These are phyloP conservation scores for Argentina silus DNA, from an alignment of 2,797 vertebrate genomes.

Conservation along the genomic window DNA sequence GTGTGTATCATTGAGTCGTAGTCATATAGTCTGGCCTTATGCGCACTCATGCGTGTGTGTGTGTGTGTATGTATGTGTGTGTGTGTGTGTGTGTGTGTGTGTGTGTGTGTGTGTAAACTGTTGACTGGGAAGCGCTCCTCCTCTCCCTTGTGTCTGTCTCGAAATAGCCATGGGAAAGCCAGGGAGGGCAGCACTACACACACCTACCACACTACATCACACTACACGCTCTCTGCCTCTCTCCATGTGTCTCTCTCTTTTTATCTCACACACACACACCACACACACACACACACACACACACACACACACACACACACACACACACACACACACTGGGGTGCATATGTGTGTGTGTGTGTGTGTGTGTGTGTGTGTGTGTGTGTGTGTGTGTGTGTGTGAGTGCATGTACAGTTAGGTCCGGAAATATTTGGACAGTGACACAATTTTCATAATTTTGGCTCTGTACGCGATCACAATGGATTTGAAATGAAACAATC, in stretches of 20 bases:
- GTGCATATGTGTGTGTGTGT: no score
- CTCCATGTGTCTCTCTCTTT: conserved; percentile 22
- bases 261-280: conserved; percentile 7
- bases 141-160: conserved; percentile 54
- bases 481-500: no score
- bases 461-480: no score
- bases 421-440: no score
- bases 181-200: conserved; percentile 15
- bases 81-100: background rate
- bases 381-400: conserved; percentile 16
- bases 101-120: conserved; percentile 45
- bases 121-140: conserved; percentile 30
- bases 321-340: no score
- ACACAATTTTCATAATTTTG: no score
- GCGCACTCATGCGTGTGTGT: background rate
- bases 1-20: no score
- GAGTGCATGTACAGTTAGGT: no score
- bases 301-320: no score
- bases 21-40: background rate
- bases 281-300: conserved; percentile 4
- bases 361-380: no score
- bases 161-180: conserved; percentile 71
- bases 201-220: background rate
- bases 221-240: conserved; percentile 9
- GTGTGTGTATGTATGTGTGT: background rate